Evolutionary conservation across 2,113 vertebrate species (phyloP).

Genomic region (Panthera uncia): DNA sequence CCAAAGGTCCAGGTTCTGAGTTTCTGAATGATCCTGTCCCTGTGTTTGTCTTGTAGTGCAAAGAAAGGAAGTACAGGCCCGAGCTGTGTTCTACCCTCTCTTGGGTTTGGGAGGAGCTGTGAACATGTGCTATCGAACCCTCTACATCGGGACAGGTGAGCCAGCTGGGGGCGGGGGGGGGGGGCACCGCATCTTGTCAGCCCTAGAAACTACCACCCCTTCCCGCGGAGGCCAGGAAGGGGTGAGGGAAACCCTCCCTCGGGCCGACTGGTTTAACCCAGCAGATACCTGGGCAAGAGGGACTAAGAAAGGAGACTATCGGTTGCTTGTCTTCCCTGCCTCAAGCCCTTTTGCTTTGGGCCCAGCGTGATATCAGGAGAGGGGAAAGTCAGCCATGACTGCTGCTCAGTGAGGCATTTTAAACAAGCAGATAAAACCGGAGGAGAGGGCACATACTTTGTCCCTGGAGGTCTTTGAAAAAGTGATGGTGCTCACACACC

Average conservation of each 20-base stretch:
- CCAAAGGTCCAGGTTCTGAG: conserved; percentile 11
- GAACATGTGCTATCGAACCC: conserved; percentile 97
- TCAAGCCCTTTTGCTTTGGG: neutral
- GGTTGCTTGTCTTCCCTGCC: neutral
- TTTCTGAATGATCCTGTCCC: conserved; percentile 50
- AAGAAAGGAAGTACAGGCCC: conserved; percentile 93
- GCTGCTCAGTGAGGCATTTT: neutral
- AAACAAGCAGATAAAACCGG: neutral
- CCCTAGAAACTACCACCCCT: neutral
- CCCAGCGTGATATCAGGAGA: neutral
- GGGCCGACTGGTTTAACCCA: neutral
- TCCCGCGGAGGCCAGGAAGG: neutral
- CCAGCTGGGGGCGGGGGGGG: neutral
- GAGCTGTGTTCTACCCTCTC: conserved; percentile 96
- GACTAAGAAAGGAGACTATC: neutral
- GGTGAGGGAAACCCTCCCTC: neutral
- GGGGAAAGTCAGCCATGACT: neutral
- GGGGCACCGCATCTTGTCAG: neutral
- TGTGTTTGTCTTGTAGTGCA: conserved; percentile 85
- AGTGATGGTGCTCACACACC: neutral
- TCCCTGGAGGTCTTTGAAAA: conserved; percentile 1
- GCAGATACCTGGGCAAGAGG: neutral
- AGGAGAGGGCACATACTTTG: neutral
- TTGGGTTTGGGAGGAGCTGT: conserved; percentile 92
- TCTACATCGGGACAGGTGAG: conserved; percentile 98